Conservation (phyloP, 2,113 vertebrate genomes). For the Hippocampus mohnikei region DNA sequence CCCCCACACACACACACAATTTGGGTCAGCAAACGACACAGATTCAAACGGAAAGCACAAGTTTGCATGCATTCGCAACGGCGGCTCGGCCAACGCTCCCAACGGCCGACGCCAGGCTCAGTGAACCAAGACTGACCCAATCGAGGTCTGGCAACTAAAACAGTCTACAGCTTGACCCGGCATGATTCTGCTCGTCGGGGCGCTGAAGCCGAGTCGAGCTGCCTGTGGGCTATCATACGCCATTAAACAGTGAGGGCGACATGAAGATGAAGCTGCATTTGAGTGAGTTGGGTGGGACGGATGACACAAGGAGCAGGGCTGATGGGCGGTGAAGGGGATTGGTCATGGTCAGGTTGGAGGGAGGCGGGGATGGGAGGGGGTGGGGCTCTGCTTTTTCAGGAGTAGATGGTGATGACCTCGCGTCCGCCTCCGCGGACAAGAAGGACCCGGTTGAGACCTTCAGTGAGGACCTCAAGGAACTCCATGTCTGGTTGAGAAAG, state of each 20-base stretch:
- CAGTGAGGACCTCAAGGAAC: slow-evolving; percentile 96
- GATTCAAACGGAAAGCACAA: slow-evolving; percentile 22
- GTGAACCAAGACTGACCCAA: not conserved
- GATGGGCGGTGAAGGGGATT: slow-evolving; percentile 15
- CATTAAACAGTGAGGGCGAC: slow-evolving; percentile 34
- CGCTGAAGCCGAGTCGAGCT: slow-evolving; percentile 43
- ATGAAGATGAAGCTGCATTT: slow-evolving; percentile 27
- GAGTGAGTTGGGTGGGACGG: slow-evolving; percentile 26
- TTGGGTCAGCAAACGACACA: not conserved
- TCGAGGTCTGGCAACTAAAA: not conserved
- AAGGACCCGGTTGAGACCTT: slow-evolving; percentile 94
- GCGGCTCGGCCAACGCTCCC: slow-evolving; percentile 29
- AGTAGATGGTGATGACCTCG: slow-evolving; percentile 99
- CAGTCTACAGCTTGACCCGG: slow-evolving; percentile 8
- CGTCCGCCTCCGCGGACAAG: slow-evolving; percentile 95
- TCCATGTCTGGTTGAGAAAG: slow-evolving; percentile 85
- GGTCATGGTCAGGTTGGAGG: slow-evolving; percentile 39
- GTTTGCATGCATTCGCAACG: slow-evolving; percentile 47
- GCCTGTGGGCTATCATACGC: slow-evolving; percentile 32
- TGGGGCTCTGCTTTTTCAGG: slow-evolving; percentile 76
- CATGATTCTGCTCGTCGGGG: slow-evolving; percentile 31
- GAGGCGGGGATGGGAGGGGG: slow-evolving; percentile 9
- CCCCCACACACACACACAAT: too few species aligned
- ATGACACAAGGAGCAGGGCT: slow-evolving; percentile 6
- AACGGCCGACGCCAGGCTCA: not conserved